Conservation (phyloP, 2,797 vertebrate genomes). For the Bufotes viridis region DNA sequence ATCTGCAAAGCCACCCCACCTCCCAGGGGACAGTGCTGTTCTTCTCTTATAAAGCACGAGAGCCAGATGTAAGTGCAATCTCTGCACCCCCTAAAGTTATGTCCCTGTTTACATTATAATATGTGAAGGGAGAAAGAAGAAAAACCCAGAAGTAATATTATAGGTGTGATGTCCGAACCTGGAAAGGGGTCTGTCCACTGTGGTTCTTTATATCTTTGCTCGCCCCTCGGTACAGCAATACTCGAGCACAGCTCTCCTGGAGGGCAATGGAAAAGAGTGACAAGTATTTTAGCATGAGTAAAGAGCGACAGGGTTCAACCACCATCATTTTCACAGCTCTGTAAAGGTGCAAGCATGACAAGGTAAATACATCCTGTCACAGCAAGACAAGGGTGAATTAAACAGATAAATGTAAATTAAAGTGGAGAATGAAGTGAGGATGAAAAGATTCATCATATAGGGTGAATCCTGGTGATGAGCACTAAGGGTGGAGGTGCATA, state of each 20-base stretch:
- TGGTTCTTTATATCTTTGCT: slow-evolving; percentile 92
- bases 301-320: background rate
- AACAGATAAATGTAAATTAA: background rate
- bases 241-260: slow-evolving; percentile 90
- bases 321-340: background rate
- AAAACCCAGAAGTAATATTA: background rate
- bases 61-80: background rate
- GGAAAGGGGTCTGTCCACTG: slow-evolving; percentile 89
- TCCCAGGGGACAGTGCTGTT: background rate
- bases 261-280: background rate
- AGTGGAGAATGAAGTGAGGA: background rate
- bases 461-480: background rate
- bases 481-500: background rate
- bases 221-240: slow-evolving; percentile 89
- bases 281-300: background rate
- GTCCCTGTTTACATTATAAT: background rate
- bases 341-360: slow-evolving; percentile 15
- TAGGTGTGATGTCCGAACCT: slow-evolving; percentile 73
- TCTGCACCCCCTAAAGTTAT: background rate
- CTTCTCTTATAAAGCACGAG: background rate
- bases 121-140: background rate
- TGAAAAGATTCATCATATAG: background rate
- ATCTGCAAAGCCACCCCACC: background rate
- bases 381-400: background rate
- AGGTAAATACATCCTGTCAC: background rate